These are phyloP conservation scores for Dolichotis patagonum DNA, from an alignment of 2,113 vertebrate species.

Conservation along the genomic window DNA sequence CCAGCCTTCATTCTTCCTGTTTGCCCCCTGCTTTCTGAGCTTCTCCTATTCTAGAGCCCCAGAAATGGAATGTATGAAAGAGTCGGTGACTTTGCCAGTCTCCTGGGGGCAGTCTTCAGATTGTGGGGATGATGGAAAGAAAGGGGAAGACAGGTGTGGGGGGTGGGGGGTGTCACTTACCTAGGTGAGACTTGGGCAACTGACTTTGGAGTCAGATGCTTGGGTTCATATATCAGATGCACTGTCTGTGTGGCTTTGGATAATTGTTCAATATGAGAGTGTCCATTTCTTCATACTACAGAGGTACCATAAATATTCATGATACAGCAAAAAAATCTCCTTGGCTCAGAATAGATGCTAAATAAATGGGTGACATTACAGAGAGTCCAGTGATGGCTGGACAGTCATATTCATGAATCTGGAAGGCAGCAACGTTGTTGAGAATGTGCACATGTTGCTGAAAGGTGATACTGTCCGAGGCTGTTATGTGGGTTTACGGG, in stretches of 20 bases:
- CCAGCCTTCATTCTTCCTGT: neutral
- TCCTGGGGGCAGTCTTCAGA: neutral
- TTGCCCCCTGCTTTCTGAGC: neutral
- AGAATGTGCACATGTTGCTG: neutral
- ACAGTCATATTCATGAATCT: neutral
- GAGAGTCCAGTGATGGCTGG: neutral
- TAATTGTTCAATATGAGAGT: neutral
- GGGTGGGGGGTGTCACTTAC: fast-evolving
- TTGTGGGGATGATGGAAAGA: neutral
- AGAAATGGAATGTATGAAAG: neutral
- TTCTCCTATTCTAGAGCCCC: neutral
- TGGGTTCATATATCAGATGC: neutral
- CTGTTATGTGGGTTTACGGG: neutral
- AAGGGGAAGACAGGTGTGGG: neutral
- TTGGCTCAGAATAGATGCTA: neutral
- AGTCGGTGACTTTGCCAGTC: fast-evolving
- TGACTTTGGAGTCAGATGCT: neutral
- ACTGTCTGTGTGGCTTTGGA: neutral
- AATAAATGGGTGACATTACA: neutral
- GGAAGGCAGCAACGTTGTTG: neutral
- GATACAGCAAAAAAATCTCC: no score
- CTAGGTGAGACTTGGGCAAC: neutral
- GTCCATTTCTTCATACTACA: neutral
- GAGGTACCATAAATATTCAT: neutral
- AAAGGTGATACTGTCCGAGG: no score